Evolutionary conservation across 2,888 invertebrate genomes (phyloP), one percentile per base, ranked within the genome.

Genomic region (Tipula helvola): DNA sequence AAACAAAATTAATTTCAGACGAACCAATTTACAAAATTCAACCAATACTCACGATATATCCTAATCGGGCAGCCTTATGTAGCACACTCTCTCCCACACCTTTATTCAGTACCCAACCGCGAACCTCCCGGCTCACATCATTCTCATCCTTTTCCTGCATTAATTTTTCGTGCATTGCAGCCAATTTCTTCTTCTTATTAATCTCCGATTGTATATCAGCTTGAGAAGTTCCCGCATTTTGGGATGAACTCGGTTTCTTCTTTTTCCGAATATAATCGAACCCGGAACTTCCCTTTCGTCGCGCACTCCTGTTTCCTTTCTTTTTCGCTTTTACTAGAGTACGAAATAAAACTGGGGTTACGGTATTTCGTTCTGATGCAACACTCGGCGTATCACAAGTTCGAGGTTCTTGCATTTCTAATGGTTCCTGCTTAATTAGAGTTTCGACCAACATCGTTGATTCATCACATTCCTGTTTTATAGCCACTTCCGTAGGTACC

Each of bases 31-130:
- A 7, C 39, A 39, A 39, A 39, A 44, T 10, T 86, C 87, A 87
- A 86, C 41, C 87, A 88, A 88, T 88, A 92, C 94, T 93, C 92
- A 97, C 97, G 90, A 96, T 95, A 89, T 97, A 96, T 86, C 97
- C 97, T 87, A 97, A 94, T 89, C 98, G 93, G 1, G 98, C 97
- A 85, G 98, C 97, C 89, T 98, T 94, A 90, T 98, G 98, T 86
- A 98, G 93, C 89, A 97, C 94, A 0, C 98, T 98, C 91, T 98
- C 98, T 7, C 98, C 98, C 47, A 97, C 95, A 86, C 98, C 97
- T 91, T 98, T 98, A 91, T 98, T 98, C 87, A 98, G 94, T 88
- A 97, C 97, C 96, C 97, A 97, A 88, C 96, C 94, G 90, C 97
- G 96, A 88, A 97, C 96, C 91, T 97, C 97, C 89, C 95, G 95